Base-by-base conservation (phyloP, 2,888 invertebrate genomes). In the Formica aserva region DNA sequence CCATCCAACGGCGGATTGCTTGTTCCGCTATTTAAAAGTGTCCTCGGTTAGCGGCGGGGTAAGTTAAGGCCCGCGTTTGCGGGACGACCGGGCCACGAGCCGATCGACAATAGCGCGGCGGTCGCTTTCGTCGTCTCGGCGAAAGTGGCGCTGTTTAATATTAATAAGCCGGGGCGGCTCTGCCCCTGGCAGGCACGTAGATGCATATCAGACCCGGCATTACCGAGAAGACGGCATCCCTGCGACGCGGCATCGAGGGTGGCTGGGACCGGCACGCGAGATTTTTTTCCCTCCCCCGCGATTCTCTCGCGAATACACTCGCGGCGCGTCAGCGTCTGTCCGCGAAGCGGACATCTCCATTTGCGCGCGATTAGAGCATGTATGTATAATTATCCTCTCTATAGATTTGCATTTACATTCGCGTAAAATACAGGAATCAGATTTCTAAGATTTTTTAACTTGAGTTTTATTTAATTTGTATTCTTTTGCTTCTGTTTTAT, bases 121-220 rank as follows among this genome's bases (percentile, higher is more conserved):
- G 72, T 45, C 60, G 72, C 72, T 80, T 60, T 60, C 83, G 83
- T 85, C 84, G 89, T 77, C 86, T 85, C 81, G 85, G 87, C 85
- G 88, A 92, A 92, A 92, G 92, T 91, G 91, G 90, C 87, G 90
- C 92, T 93, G 93, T 94, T 94, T 94, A 94, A 94, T 94, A 94
- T 94, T 94, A 94, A 94, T 94, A 94, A 94, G 94, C 94, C 90
- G 81, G 88, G 88, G 87, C 69, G 86, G 84, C 90, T 91, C 92
- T 93, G 94, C 91, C 92, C 85, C 89, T 93, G 94, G 93, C 94
- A 93, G 93, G 91, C 94, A 94, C 94, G 93, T 92, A 93, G 94
- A 94, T 94, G 94, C 94, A 94, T 94, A 94, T 94, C 94, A 92
- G 90, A 85, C 86, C 90, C 86, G 91, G 92, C 93, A 94, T 94